Evolutionary conservation across 2,113 vertebrate species (phyloP).

Genomic region (Microcebus murinus): DNA sequence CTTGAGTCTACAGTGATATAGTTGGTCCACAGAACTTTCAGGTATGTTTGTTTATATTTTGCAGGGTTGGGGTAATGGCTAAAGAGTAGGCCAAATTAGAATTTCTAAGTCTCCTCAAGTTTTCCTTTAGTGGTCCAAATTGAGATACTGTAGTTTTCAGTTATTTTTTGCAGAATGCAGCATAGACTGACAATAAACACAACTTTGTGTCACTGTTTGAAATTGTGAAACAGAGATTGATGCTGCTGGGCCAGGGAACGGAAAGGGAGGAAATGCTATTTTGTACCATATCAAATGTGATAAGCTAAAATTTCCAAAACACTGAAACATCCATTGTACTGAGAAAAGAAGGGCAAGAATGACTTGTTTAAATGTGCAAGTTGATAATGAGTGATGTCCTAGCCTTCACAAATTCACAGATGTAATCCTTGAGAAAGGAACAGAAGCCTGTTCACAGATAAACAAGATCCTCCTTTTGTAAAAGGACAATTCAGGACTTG

Average conservation of each 20-base stretch:
- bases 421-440: not conserved
- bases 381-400: not conserved
- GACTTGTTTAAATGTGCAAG: not conserved
- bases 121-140: not conserved
- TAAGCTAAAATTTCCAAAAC: not conserved
- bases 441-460: slow-evolving; percentile 26
- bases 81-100: not conserved
- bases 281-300: not conserved
- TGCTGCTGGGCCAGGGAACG: not conserved
- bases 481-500: not conserved
- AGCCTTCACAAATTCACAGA: not conserved
- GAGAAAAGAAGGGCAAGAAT: not conserved
- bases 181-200: not conserved
- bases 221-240: slow-evolving; percentile 16
- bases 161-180: not conserved
- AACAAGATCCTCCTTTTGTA: not conserved
- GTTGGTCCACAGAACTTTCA: not conserved
- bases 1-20: not conserved
- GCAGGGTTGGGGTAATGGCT: not conserved
- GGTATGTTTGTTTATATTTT: not conserved
- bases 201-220: not conserved
- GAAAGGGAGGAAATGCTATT: not conserved
- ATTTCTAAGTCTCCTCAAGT: not conserved
- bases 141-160: slow-evolving; percentile 3
- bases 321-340: not conserved